A percentile compares a stretch with the other conserved stretches of the same genome.
Conservation (phyloP, 2,888 invertebrate species). For the Leptinotarsa tumamoca region DNA sequence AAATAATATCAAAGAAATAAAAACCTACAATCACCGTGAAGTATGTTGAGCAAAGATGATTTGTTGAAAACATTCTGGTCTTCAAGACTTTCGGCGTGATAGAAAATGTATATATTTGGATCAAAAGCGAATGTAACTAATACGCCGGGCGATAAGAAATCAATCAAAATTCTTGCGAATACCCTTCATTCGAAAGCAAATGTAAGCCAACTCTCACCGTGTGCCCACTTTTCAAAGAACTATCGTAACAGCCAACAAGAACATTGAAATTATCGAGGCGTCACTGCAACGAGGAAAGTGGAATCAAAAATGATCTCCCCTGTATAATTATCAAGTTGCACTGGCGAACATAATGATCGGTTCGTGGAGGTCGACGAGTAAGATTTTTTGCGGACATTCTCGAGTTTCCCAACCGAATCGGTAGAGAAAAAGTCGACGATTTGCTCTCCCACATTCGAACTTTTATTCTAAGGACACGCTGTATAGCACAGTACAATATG, state of each 20-base stretch:
- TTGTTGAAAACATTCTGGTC: no score
- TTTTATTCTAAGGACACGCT: background rate
- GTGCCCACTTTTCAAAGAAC: background rate
- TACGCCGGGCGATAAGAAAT: no score
- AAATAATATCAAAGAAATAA: no score
- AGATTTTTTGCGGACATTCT: background rate
- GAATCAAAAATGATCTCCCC: slow-evolving; percentile 3
- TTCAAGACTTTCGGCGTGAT: no score
- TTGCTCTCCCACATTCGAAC: background rate
- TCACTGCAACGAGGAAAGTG: background rate
- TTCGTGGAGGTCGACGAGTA: slow-evolving; percentile 8
- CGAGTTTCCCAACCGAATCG: slow-evolving; percentile 8
- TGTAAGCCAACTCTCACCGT: background rate
- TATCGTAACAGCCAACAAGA: background rate
- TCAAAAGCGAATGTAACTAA: no score
- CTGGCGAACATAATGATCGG: slow-evolving; percentile 10
- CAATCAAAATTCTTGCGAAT: no score
- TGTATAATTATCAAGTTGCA: background rate
- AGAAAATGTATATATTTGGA: no score
- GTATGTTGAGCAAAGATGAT: no score
- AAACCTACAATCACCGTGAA: no score
- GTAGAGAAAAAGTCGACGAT: background rate
- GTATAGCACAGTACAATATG: slow-evolving; percentile 9
- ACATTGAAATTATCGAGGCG: background rate
- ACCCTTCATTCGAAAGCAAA: background rate